Evolutionary conservation across 1,140 invertebrate genomes (phyloP), one percentile per base, ranked within the genome.

Genomic region (Zaprionus davidi): DNA sequence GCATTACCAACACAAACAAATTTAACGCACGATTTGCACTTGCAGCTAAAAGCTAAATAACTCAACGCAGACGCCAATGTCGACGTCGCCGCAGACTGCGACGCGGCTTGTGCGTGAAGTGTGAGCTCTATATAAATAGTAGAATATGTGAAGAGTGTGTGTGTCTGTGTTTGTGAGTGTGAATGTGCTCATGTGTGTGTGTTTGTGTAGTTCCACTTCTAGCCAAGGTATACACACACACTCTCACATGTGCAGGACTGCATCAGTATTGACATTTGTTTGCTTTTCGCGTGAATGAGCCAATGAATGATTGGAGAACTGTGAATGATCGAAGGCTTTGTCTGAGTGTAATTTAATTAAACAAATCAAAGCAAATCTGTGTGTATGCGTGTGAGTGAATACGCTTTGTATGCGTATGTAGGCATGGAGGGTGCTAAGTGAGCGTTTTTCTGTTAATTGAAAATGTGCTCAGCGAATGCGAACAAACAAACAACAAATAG

Each of bases 301-400:
- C 84, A 88, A 88, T 88, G 84, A 90, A 78, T 88, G 84, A 88
- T 88, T 88, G 84, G 69, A 81, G 78, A 90, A 78, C 85, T 90
- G 85, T 88, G 85, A 88, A 88, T 90, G 84, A 88, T 88, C 90
- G 84, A 88, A 88, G 78, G 85, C 84, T 88, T 81, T 88, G 84
- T 90, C 75, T 81, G 85, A 88, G 81, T 84, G 85, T 88, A 88
- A 88, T 88, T 88, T 88, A 88, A 88, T 88, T 88, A 88, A 88
- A 88, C 84, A 88, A 88, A 88, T 88, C 84, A 88, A 84, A 73
- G 78, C 80, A 24, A 5, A 31, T 24, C 12, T 13, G 13, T 15
- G 13, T 34, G 36, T 15, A 12, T 72, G 34, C 41, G 34, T 62
- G 13, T 57, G 3, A 11, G 26, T 51, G 2, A 34, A 34, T 11